Evolutionary conservation across 2,888 invertebrate species (phyloP).

Genomic region (Thecophora atra): DNA sequence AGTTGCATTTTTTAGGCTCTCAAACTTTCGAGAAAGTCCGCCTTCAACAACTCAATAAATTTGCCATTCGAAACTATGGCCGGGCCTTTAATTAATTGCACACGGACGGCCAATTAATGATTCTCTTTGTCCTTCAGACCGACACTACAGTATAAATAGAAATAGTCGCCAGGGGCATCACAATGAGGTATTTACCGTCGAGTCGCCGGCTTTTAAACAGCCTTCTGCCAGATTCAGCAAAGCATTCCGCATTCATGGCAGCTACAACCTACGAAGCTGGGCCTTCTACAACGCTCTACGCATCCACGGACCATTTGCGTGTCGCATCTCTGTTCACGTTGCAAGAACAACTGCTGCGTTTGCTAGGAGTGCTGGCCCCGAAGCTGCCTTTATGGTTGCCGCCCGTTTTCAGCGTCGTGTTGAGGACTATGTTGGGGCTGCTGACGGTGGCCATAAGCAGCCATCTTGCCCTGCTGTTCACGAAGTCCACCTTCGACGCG

Average conservation of each 20-base stretch:
- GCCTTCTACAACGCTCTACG: constrained; percentile 41
- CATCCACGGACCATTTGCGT: constrained; percentile 46
- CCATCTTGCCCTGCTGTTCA: constrained; percentile 53
- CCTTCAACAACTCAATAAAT: background rate
- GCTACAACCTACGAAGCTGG: too few relatives aligned
- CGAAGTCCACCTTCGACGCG: constrained; percentile 52
- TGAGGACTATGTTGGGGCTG: constrained; percentile 41
- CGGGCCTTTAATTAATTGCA: background rate
- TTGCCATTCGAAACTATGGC: background rate
- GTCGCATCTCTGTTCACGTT: constrained; percentile 48
- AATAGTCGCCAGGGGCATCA: too few relatives aligned
- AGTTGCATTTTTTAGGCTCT: background rate
- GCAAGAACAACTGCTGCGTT: constrained; percentile 46
- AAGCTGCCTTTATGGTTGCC: constrained; percentile 46
- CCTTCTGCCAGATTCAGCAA: background rate
- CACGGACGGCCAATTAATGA: background rate
- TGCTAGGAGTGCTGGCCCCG: constrained; percentile 49
- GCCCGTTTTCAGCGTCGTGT: constrained; percentile 21
- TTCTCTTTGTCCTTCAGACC: background rate
- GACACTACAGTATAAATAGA: background rate
- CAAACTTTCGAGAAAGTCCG: background rate
- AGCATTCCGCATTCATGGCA: background rate
- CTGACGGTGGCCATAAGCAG: constrained; percentile 46
- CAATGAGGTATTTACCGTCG: too few relatives aligned
- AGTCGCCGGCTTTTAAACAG: background rate